Base-by-base conservation (phyloP, 2,888 invertebrate species). In the Lithophane semibrunnea region DNA sequence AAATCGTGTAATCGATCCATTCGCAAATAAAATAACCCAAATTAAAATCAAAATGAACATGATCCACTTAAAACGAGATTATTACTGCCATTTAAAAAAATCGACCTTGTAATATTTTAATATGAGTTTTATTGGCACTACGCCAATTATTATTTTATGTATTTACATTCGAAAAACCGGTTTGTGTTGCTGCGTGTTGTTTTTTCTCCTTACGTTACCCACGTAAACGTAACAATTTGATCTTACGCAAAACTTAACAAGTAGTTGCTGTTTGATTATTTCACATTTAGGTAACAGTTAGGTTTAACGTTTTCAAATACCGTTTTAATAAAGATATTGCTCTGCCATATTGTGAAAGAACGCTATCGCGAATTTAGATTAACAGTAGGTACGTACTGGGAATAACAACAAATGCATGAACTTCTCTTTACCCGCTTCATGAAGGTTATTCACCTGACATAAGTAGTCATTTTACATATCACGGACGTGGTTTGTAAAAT, bases 31-130 rank as follows among this genome's bases (percentile, higher is more conserved):
- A 65, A 73, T 73, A 54, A 69, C 66, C 18, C 58, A 64, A 81
- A n/a, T 77, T 54, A 42, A 61, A 72, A 67, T 58, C 44, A 70
- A 64, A 82, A 73, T n/a, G 42, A 16, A 64, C 42, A 56, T 80
- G 72, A 60, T 78, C 72, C n/a, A 78, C 58, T 84, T 77, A 58
- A 47, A 82, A 86, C 69, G 58, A 77, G 83, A 64, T 77, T 60
- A 66, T n/a, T 13, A 24, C 42, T 24, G 37, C 56, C 68, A 9
- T 60, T 60, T 13, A 65, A 71, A 73, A 54, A 69, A 72, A 47
- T n/a, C 58, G 77, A 71, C 80, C 82, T 88, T 85, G 88, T 73
- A 74, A 77, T 79, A 73, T 73, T 74, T 79, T 83, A 77, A 72
- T 77, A 67, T 3, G 52, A 79, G 16, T 82, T 80, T 83, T 78